Conservation (phyloP, 2,888 invertebrate genomes). For the Artemia sp. region DNA sequence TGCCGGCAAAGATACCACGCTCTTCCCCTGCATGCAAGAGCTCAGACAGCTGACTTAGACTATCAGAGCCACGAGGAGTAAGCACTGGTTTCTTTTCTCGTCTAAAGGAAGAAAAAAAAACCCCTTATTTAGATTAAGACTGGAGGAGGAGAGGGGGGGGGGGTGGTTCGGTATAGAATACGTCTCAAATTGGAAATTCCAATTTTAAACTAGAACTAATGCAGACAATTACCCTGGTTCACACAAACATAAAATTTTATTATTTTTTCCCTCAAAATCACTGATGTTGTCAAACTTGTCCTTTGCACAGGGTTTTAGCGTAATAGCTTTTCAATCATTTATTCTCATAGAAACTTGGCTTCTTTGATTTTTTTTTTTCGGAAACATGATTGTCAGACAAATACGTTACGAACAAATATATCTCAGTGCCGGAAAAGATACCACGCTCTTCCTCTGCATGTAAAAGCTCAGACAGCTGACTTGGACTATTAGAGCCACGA, state of each 20-base stretch:
- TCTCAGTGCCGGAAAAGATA: conserved; percentile 30
- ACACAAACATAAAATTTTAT: too few species aligned
- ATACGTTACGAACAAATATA: too few species aligned
- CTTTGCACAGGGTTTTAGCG: too few species aligned
- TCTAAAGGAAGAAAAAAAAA: conserved; percentile 23
- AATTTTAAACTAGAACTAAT: too few species aligned
- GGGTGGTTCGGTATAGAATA: not conserved
- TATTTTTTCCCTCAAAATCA: too few species aligned
- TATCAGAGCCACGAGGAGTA: conserved; percentile 29
- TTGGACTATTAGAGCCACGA: conserved; percentile 32
- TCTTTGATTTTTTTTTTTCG: too few species aligned
- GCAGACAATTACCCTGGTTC: too few species aligned
- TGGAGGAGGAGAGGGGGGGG: not conserved
- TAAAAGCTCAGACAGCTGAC: conserved; percentile 35
- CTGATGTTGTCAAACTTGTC: too few species aligned
- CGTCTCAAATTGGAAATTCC: conserved; percentile 26
- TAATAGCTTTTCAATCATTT: too few species aligned
- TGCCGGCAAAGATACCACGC: conserved; percentile 33
- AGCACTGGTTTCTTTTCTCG: conserved; percentile 18
- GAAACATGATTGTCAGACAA: too few species aligned
- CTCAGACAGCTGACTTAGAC: conserved; percentile 35
- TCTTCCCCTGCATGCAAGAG: conserved; percentile 36
- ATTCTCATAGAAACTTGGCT: too few species aligned
- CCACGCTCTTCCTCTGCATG: conserved; percentile 35
- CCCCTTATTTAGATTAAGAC: conserved; percentile 27